Conservation (phyloP, 2,113 vertebrate species). For the Ammodytes dubius region DNA sequence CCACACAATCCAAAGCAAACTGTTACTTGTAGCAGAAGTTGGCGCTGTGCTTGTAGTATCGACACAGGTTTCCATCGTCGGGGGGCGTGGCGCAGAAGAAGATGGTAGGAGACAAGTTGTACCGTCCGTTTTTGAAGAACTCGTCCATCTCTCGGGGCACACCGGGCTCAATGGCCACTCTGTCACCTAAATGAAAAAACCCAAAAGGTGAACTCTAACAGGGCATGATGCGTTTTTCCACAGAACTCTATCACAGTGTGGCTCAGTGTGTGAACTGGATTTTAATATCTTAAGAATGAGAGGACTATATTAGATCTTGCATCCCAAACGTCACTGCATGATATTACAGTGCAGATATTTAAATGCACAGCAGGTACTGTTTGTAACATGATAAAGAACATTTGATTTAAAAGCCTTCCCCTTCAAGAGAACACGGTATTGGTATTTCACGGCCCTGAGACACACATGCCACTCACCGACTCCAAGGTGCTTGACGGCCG, state of each 20-base stretch:
- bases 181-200: slow-evolving; percentile 85
- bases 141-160: slow-evolving; percentile 91
- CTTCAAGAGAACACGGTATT: background rate
- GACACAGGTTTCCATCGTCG: slow-evolving; percentile 92
- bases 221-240: background rate
- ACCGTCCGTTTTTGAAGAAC: slow-evolving; percentile 92
- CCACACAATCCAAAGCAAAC: background rate
- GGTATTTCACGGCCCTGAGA: background rate
- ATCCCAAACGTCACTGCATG: background rate
- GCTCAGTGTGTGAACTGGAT: background rate
- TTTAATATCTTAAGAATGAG: background rate
- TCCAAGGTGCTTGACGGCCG: slow-evolving; percentile 89
- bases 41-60: slow-evolving; percentile 93
- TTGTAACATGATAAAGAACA: background rate
- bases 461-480: slow-evolving; percentile 76
- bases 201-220: background rate
- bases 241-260: background rate
- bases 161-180: slow-evolving; percentile 95
- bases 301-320: background rate
- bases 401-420: background rate
- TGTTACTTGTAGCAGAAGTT: slow-evolving; percentile 96
- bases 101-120: slow-evolving; percentile 94
- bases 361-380: background rate
- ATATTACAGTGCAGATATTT: background rate
- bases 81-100: slow-evolving; percentile 97